Evolutionary conservation across 2,888 invertebrate genomes (phyloP).

Genomic region (Odontocerum albicorne): DNA sequence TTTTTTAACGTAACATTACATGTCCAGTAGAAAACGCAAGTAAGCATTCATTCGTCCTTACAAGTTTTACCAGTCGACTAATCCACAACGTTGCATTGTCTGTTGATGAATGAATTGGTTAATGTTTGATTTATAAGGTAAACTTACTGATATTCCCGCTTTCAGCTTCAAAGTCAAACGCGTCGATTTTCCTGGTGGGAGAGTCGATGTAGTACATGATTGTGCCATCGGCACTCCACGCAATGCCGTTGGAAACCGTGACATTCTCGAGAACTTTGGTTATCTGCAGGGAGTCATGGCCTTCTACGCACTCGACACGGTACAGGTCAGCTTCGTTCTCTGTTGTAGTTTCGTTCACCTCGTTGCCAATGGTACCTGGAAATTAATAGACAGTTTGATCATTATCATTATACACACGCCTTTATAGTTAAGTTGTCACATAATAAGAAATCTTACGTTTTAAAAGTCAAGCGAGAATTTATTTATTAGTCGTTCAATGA

Average conservation of each 20-base stretch:
- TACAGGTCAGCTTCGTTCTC: slow-evolving; percentile 63
- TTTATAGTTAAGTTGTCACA: too few species aligned
- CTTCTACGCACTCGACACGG: slow-evolving; percentile 46
- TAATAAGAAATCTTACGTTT: too few species aligned
- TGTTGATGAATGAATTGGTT: too few species aligned
- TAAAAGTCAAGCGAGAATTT: too few species aligned
- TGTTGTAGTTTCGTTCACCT: slow-evolving; percentile 50
- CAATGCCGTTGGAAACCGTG: slow-evolving; percentile 76
- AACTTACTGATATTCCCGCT: slow-evolving; percentile 59
- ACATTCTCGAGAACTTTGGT: slow-evolving; percentile 49
- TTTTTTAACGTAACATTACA: too few species aligned
- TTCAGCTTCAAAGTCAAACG: slow-evolving; percentile 67
- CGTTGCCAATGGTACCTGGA: slow-evolving; percentile 66
- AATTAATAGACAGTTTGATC: too few species aligned
- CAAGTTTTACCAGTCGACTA: too few species aligned
- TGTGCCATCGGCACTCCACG: slow-evolving; percentile 70
- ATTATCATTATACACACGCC: too few species aligned
- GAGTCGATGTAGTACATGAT: slow-evolving; percentile 81
- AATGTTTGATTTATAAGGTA: neutral
- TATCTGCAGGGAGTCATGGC: slow-evolving; percentile 44
- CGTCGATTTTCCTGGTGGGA: slow-evolving; percentile 63
- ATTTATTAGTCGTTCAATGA: too few species aligned
- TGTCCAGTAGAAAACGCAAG: too few species aligned
- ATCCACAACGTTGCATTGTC: too few species aligned
- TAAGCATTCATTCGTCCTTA: too few species aligned